phyloP scores from a whole-genome alignment of 2,888 invertebrate genomes.

The Ametastegia equiseti region DNA sequence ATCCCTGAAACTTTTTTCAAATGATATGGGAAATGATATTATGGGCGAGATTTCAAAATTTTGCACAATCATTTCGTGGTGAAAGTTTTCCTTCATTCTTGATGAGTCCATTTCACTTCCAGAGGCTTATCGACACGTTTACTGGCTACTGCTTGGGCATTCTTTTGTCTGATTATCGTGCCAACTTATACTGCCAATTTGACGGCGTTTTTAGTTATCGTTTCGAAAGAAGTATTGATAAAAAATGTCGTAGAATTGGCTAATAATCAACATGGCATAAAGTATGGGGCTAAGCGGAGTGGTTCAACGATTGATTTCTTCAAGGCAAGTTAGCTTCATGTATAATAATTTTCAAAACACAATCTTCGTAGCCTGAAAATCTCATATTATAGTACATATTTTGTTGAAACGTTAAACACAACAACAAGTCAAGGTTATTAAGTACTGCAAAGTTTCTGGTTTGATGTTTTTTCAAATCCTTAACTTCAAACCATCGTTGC shows the following conservation, averaged over 20 bases:
- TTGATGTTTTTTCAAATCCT: too few relatives aligned
- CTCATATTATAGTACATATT: too few relatives aligned
- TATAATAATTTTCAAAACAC: not conserved
- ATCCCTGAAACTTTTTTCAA: constrained; percentile 47
- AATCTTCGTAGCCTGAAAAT: not conserved
- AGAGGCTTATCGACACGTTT: constrained; percentile 94
- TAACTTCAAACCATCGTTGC: too few relatives aligned
- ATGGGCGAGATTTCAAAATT: not conserved
- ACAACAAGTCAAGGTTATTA: too few relatives aligned
- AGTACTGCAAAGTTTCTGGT: too few relatives aligned
- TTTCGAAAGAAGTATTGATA: constrained; percentile 92
- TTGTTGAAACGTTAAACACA: too few relatives aligned
- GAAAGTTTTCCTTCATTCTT: not conserved
- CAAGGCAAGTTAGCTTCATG: constrained; percentile 78
- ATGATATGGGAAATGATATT: not conserved
- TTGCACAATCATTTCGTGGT: not conserved
- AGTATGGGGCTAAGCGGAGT: constrained; percentile 91
- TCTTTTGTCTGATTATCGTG: constrained; percentile 93
- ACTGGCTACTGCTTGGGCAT: constrained; percentile 95
- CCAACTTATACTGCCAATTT: constrained; percentile 97
- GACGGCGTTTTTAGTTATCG: constrained; percentile 94
- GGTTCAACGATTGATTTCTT: constrained; percentile 96
- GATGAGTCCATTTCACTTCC: constrained; percentile 54
- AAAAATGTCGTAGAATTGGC: constrained; percentile 95
- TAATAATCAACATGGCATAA: constrained; percentile 93